These are phyloP conservation scores for Tyria jacobaeae DNA, from an alignment of 2,888 invertebrate species.

Conservation along the genomic window DNA sequence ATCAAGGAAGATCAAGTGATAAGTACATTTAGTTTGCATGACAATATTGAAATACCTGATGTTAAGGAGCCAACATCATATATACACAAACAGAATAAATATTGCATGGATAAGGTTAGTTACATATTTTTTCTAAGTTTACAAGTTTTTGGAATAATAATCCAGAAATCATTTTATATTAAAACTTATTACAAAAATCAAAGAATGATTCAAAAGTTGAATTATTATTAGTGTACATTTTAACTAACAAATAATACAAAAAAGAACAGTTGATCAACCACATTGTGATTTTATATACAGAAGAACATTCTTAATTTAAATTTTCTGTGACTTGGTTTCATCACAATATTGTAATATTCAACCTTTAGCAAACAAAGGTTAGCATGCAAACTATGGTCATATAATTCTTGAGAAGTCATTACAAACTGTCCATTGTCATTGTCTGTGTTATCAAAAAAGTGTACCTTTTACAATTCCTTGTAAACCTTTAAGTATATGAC, in stretches of 20 bases:
- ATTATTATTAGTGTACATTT: too few species aligned
- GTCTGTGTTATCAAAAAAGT: constrained; percentile 7
- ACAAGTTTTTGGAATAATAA: background rate
- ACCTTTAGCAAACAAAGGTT: background rate
- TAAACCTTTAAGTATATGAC: too few species aligned
- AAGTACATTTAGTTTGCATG: constrained; percentile 68
- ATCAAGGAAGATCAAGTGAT: constrained; percentile 68
- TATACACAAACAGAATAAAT: constrained; percentile 91
- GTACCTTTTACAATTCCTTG: constrained; percentile 27
- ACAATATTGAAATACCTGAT: constrained; percentile 74
- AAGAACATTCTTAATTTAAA: too few species aligned
- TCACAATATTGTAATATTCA: background rate
- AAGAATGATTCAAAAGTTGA: too few species aligned
- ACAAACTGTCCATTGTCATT: constrained; percentile 12
- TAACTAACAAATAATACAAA: too few species aligned
- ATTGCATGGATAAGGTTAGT: constrained; percentile 93
- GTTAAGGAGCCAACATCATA: constrained; percentile 87
- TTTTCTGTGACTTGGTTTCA: background rate
- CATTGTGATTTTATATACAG: too few species aligned
- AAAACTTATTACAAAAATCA: too few species aligned
- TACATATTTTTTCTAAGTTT: background rate
- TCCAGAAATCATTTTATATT: too few species aligned
- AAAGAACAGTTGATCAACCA: too few species aligned
- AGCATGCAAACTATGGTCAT: background rate
- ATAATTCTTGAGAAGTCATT: background rate